These are phyloP conservation scores for Dicranocentrus wangi DNA, from an alignment of 2,888 invertebrate species.

Conservation along the genomic window DNA sequence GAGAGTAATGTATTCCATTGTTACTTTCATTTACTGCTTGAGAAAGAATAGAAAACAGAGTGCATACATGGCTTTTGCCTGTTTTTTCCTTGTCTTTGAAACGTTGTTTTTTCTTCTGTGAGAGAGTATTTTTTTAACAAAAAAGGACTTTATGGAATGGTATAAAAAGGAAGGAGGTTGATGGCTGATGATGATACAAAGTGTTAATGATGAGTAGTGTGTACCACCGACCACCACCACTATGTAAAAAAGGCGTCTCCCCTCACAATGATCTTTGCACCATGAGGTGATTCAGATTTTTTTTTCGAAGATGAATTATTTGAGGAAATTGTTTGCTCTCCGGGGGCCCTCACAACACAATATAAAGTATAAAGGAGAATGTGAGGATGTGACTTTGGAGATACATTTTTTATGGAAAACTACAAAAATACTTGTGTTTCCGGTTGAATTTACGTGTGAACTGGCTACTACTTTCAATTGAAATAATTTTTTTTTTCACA, in stretches of 20 bases:
- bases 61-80: background rate
- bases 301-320: conserved; percentile 43
- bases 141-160: conserved; percentile 29
- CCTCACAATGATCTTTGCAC: conserved; percentile 11
- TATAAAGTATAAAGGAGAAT: too few relatives aligned
- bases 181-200: conserved; percentile 4
- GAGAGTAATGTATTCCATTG: conserved; percentile 38
- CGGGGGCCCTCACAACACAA: conserved; percentile 44
- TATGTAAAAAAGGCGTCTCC: background rate
- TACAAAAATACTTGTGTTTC: conserved; percentile 39
- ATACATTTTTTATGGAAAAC: conserved; percentile 4
- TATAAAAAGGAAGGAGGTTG: conserved; percentile 15
- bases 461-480: too few relatives aligned
- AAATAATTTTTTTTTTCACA: background rate
- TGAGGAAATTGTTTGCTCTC: conserved; percentile 54
- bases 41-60: conserved; percentile 38
- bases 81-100: conserved; percentile 19
- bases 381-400: conserved; percentile 14
- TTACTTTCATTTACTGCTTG: conserved; percentile 37
- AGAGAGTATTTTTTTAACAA: conserved; percentile 22
- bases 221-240: conserved; percentile 12
- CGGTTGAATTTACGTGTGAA: conserved; percentile 15
- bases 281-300: conserved; percentile 12
- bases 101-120: background rate
- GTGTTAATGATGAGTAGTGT: conserved; percentile 42